Evolutionary conservation across 2,888 invertebrate genomes (phyloP).

Genomic region (Cantharis flavilabris): DNA sequence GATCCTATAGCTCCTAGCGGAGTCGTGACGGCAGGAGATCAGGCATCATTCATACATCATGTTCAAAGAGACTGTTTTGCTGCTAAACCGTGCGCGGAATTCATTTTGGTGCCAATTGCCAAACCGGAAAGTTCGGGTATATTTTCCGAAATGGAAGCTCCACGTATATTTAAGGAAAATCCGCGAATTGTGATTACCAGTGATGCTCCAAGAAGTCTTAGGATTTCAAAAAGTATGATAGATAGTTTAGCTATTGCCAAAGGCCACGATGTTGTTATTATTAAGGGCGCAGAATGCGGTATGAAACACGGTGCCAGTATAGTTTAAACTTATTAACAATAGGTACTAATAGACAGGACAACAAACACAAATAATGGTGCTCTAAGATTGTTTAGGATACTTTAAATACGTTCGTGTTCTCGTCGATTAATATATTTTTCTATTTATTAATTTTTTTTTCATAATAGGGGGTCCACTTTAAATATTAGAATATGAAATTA

Average conservation of each 20-base stretch:
- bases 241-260: conserved; percentile 49
- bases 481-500: background rate
- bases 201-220: conserved; percentile 27
- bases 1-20: conserved; percentile 50
- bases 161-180: conserved; percentile 38
- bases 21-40: conserved; percentile 53
- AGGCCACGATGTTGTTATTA: conserved; percentile 49
- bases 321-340: conserved; percentile 34
- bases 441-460: background rate
- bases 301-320: conserved; percentile 50
- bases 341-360: background rate
- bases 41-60: conserved; percentile 51
- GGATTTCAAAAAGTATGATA: conserved; percentile 49
- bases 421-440: background rate
- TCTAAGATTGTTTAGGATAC: background rate
- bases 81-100: conserved; percentile 48
- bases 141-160: conserved; percentile 40
- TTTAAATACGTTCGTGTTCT: background rate
- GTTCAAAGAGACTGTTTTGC: conserved; percentile 44
- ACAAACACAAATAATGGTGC: background rate
- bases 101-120: conserved; percentile 52
- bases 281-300: conserved; percentile 42
- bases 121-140: conserved; percentile 51
- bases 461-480: background rate
- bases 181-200: conserved; percentile 42